A percentile compares a stretch with the other conserved stretches of the same genome.
phyloP scores from a whole-genome alignment of 2,797 vertebrate genomes.

The Enteromius viviparus region DNA sequence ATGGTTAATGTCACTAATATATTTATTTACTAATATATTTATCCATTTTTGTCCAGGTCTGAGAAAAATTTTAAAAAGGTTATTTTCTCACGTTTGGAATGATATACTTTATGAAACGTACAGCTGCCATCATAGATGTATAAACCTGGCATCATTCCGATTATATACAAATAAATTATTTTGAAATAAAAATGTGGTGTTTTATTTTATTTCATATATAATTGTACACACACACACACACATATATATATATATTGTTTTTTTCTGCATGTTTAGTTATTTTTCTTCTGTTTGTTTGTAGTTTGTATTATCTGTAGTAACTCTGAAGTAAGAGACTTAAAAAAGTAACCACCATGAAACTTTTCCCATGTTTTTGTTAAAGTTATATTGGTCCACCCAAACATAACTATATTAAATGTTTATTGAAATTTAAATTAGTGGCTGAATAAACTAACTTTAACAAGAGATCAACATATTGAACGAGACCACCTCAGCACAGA shows the following conservation, averaged over 20 bases:
- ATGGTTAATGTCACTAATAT: slow-evolving; percentile 94
- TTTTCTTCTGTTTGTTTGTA: neutral
- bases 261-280: neutral
- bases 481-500: neutral
- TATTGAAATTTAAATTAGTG: neutral
- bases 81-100: slow-evolving; percentile 71
- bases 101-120: slow-evolving; percentile 75
- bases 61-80: slow-evolving; percentile 70
- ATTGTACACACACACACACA: neutral
- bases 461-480: neutral
- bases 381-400: neutral
- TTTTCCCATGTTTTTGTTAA: neutral
- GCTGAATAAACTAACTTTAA: neutral
- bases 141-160: slow-evolving; percentile 82
- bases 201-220: neutral
- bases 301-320: neutral
- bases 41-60: slow-evolving; percentile 88
- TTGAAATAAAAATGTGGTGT: slow-evolving; percentile 73
- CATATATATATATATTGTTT: neutral
- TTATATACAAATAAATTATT: slow-evolving; percentile 87
- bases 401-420: neutral
- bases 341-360: too few relatives aligned
- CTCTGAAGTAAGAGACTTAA: neutral
- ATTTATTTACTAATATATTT: slow-evolving; percentile 99
- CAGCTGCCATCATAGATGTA: slow-evolving; percentile 80